phyloP scores from a whole-genome alignment of 1,140 invertebrate genomes.

The Gryon sp. region DNA sequence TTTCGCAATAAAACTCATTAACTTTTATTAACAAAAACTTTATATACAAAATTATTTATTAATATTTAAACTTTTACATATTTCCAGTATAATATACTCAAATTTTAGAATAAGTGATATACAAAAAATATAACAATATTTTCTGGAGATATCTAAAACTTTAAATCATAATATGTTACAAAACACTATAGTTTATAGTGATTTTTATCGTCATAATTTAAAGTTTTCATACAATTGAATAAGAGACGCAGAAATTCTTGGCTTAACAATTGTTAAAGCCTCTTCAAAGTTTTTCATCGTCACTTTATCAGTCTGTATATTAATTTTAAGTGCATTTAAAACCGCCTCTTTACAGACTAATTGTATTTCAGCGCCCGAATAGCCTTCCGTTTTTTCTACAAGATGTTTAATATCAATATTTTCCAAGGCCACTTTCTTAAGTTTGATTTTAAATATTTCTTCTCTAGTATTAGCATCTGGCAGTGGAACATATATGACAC shows the following conservation, averaged over 20 bases:
- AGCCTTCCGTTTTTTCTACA: constrained; percentile 84
- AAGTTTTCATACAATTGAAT: constrained; percentile 84
- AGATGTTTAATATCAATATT: constrained; percentile 84
- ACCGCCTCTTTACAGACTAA: constrained; percentile 93
- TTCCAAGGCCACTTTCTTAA: constrained; percentile 82
- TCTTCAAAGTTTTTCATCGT: constrained; percentile 83
- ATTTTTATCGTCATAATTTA: no score
- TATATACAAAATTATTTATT: no score
- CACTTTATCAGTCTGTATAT: constrained; percentile 81
- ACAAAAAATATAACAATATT: no score
- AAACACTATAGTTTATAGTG: no score
- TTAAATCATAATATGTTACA: no score
- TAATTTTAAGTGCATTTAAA: constrained; percentile 87
- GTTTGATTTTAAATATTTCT: constrained; percentile 87
- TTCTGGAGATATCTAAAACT: no score
- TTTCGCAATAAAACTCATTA: no score
- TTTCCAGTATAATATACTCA: no score
- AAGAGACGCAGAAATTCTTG: constrained; percentile 84
- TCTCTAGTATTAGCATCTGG: constrained; percentile 86
- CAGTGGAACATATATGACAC: constrained; percentile 92
- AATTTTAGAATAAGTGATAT: no score
- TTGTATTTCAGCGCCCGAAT: constrained; percentile 94
- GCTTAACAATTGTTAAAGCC: constrained; percentile 84
- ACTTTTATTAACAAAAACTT: no score
- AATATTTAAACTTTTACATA: no score